Evolutionary conservation across 2,888 invertebrate species (phyloP).

Genomic region (Pseudococcus longispinus): DNA sequence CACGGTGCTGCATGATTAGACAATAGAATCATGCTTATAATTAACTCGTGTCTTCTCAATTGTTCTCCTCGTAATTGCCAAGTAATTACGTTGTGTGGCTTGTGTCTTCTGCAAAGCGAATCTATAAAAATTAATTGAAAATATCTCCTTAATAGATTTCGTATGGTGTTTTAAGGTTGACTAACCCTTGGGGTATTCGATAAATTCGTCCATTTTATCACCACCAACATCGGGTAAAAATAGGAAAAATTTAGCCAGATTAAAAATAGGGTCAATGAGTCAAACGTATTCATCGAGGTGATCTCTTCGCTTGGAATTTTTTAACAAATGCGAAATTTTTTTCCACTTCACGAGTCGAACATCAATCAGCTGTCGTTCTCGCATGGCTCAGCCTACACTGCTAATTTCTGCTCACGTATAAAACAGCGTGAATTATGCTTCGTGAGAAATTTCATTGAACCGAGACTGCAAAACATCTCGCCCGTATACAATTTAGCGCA

Average conservation of each 20-base stretch:
- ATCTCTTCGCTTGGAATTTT: too few species aligned
- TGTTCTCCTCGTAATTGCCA: neutral
- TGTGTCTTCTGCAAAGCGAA: neutral
- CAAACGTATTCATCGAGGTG: neutral
- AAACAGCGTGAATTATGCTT: neutral
- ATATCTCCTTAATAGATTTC: neutral
- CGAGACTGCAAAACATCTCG: neutral
- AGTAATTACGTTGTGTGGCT: neutral
- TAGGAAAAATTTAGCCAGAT: neutral
- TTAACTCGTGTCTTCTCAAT: slow-evolving; percentile 6
- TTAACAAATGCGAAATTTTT: neutral
- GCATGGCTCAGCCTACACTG: neutral
- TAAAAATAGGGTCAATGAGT: neutral
- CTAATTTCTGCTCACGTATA: neutral
- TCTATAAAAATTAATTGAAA: neutral
- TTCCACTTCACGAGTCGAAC: neutral
- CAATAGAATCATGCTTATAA: slow-evolving; percentile 28
- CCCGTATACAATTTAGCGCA: neutral
- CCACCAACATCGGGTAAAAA: too few species aligned
- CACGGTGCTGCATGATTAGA: slow-evolving; percentile 7
- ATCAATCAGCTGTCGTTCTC: neutral
- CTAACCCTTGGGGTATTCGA: neutral
- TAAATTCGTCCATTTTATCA: neutral
- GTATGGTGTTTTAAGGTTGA: neutral
- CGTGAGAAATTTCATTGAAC: slow-evolving; percentile 14